A percentile compares a stretch with the other conserved stretches of the same genome.
phyloP scores from a whole-genome alignment of 23 tunicate species.

The Pegea sp. region DNA sequence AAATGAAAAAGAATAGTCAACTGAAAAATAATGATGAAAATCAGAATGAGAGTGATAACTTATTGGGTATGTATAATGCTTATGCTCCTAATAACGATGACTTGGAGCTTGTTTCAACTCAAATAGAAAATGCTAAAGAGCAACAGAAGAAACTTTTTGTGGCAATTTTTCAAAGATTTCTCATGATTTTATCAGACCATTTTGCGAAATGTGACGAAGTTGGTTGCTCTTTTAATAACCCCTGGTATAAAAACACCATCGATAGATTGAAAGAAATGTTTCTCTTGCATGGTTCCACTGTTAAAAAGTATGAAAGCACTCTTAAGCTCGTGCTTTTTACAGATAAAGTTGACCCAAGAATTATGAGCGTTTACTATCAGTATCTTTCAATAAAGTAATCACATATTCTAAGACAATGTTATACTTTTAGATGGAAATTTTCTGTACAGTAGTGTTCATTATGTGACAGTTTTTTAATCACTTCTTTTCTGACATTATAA shows the following conservation, averaged over 20 bases:
- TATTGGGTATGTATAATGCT: slow-evolving; percentile 19
- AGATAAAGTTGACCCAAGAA: slow-evolving; percentile 34
- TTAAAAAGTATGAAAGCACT: slow-evolving; percentile 43
- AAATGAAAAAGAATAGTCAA: slow-evolving; percentile 23
- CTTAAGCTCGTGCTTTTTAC: slow-evolving; percentile 68
- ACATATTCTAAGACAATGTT: too few species aligned
- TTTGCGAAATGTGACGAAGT: slow-evolving; percentile 23
- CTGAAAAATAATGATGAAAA: slow-evolving; percentile 24
- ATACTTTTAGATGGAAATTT: too few species aligned
- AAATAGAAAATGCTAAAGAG: slow-evolving; percentile 52
- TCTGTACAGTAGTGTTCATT: too few species aligned
- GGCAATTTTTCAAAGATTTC: slow-evolving; percentile 85
- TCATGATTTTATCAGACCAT: slow-evolving; percentile 69
- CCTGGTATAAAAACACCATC: slow-evolving; percentile 68
- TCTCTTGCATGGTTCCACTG: slow-evolving; percentile 48
- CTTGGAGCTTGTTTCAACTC: slow-evolving; percentile 34
- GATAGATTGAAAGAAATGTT: slow-evolving; percentile 76
- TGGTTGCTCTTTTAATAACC: slow-evolving; percentile 23
- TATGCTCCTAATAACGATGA: slow-evolving; percentile 79
- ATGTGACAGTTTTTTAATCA: too few species aligned
- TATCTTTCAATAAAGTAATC: too few species aligned
- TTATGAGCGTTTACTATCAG: slow-evolving; percentile 37
- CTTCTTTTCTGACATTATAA: too few species aligned
- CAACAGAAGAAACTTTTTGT: slow-evolving; percentile 95
- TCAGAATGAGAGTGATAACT: slow-evolving; percentile 25